Conservation (phyloP, 2,113 vertebrate genomes). For the Podiceps cristatus region DNA sequence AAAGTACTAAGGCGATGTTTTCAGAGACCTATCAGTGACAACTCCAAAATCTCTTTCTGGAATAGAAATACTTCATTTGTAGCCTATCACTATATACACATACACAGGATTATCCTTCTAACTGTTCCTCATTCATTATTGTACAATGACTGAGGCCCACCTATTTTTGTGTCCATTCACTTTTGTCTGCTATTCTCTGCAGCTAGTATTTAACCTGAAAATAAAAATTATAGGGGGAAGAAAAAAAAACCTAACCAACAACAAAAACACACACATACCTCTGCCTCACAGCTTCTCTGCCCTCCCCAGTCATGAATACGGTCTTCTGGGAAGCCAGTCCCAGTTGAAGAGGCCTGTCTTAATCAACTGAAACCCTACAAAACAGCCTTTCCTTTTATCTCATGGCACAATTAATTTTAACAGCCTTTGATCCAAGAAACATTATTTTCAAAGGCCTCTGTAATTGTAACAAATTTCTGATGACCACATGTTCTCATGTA, state of each 20-base stretch:
- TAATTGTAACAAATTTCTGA: background rate
- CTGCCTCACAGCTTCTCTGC: background rate
- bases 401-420: background rate
- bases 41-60: background rate
- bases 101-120: background rate
- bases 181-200: background rate
- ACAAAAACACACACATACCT: background rate
- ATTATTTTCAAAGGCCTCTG: background rate
- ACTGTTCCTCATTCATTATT: background rate
- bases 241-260: no score
- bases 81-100: background rate
- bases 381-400: background rate
- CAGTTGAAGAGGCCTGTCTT: background rate
- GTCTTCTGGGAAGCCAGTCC: background rate
- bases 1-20: background rate
- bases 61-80: background rate
- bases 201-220: background rate
- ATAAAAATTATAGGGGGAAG: background rate
- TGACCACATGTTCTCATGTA: background rate
- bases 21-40: background rate
- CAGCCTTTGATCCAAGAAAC: background rate
- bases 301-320: background rate
- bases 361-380: background rate
- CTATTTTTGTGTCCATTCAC: background rate
- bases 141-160: background rate